Evolutionary conservation across 2,888 invertebrate genomes (phyloP).

Genomic region (Epirrhoe tristata): DNA sequence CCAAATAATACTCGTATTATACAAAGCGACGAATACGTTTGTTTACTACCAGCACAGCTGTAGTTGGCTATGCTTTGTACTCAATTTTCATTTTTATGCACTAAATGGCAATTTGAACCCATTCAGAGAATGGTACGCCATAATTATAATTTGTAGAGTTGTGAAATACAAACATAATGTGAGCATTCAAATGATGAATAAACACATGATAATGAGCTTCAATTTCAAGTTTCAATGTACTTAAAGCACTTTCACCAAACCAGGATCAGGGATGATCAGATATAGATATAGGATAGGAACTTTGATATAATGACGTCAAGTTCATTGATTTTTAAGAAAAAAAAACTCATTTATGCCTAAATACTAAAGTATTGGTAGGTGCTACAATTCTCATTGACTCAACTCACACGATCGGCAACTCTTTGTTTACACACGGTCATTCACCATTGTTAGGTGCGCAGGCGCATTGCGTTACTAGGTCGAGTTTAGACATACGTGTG

Average conservation of each 20-base stretch:
- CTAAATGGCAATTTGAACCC: neutral
- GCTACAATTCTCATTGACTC: neutral
- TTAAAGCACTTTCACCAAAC: no score
- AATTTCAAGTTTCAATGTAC: no score
- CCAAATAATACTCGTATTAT: neutral
- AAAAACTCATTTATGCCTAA: no score
- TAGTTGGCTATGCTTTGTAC: neutral
- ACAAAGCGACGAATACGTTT: neutral
- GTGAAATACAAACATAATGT: neutral
- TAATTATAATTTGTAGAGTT: neutral
- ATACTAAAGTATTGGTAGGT: no score
- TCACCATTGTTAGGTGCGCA: constrained; percentile 55
- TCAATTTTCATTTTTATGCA: neutral
- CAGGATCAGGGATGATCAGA: no score
- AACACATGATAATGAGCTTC: neutral
- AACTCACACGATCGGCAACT: constrained; percentile 25
- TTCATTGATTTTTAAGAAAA: no score
- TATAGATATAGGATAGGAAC: no score
- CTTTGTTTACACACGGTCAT: constrained; percentile 62
- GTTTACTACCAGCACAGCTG: neutral
- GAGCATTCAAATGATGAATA: neutral
- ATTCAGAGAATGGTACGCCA: neutral
- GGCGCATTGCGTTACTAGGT: constrained; percentile 39
- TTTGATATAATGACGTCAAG: no score
- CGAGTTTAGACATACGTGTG: constrained; percentile 29